A percentile compares a stretch with the other conserved stretches of the same genome.
These are phyloP conservation scores for Micromys minutus DNA, from an alignment of 2,113 vertebrate species.

Conservation along the genomic window DNA sequence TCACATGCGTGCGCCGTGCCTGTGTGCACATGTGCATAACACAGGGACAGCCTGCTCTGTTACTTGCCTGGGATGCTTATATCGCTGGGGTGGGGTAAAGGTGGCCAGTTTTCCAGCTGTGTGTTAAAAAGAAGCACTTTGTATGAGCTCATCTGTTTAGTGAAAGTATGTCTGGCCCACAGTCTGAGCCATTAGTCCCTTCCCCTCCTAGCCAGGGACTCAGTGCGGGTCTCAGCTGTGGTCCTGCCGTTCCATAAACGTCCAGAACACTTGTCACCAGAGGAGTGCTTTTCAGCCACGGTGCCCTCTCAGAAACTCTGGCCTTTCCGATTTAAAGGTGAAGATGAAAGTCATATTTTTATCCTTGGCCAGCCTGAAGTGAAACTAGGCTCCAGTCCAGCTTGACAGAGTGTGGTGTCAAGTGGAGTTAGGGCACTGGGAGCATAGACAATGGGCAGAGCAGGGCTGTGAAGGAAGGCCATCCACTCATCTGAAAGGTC, in stretches of 20 bases:
- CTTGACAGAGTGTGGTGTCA: not conserved
- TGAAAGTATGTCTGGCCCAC: not conserved
- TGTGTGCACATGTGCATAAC: not conserved
- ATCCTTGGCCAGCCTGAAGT: not conserved
- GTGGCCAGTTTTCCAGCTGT: not conserved
- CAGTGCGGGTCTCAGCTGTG: not conserved
- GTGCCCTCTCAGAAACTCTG: not conserved
- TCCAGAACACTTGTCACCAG: too few species aligned
- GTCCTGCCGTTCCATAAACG: not conserved
- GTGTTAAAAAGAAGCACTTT: not conserved
- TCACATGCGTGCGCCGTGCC: accelerated
- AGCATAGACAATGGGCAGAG: accelerated
- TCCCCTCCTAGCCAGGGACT: not conserved
- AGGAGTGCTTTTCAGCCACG: not conserved
- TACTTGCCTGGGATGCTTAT: not conserved
- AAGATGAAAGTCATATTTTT: not conserved
- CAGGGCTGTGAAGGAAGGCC: not conserved
- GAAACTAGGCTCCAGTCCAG: not conserved
- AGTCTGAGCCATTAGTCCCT: too few species aligned
- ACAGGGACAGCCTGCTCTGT: not conserved
- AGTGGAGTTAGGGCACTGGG: not conserved
- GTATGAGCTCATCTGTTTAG: not conserved
- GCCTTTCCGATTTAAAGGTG: not conserved
- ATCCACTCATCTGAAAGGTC: too few species aligned
- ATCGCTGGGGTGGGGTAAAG: not conserved